Conservation (phyloP, 1,140 invertebrate species). For the Coptotermes formosanus region DNA sequence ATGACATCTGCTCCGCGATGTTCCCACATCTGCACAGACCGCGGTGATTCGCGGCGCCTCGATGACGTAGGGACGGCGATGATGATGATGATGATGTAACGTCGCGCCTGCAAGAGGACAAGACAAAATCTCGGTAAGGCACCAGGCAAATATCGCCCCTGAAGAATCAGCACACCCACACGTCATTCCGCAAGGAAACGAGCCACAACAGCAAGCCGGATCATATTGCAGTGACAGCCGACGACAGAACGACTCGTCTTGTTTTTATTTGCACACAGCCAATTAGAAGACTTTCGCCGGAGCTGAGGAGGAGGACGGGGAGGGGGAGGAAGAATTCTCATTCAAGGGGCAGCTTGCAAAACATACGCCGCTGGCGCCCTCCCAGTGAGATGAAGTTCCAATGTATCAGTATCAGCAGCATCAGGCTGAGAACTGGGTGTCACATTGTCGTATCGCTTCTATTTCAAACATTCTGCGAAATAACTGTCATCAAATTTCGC, state of each 20-base stretch:
- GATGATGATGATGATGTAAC: too few relatives aligned
- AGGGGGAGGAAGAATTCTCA: too few relatives aligned
- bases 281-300: not conserved
- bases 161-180: not conserved
- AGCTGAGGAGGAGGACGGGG: not conserved
- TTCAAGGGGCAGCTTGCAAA: too few relatives aligned
- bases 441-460: too few relatives aligned
- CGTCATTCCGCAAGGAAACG: not conserved
- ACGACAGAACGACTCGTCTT: not conserved
- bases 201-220: not conserved
- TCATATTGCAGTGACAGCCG: not conserved
- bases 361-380: too few relatives aligned
- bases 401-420: too few relatives aligned
- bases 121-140: not conserved
- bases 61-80: too few relatives aligned
- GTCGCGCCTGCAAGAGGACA: not conserved
- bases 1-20: not conserved
- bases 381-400: too few relatives aligned
- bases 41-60: too few relatives aligned
- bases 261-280: not conserved
- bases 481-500: too few relatives aligned
- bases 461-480: too few relatives aligned
- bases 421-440: too few relatives aligned
- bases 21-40: not conserved
- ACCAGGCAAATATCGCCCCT: not conserved